Percentiles rank a stretch among this genome's conserved stretches.
These are phyloP conservation scores for Lytechinus variegatus DNA, from an alignment of 35 echinoderm and acorn worm genomes.

Conservation along the genomic window DNA sequence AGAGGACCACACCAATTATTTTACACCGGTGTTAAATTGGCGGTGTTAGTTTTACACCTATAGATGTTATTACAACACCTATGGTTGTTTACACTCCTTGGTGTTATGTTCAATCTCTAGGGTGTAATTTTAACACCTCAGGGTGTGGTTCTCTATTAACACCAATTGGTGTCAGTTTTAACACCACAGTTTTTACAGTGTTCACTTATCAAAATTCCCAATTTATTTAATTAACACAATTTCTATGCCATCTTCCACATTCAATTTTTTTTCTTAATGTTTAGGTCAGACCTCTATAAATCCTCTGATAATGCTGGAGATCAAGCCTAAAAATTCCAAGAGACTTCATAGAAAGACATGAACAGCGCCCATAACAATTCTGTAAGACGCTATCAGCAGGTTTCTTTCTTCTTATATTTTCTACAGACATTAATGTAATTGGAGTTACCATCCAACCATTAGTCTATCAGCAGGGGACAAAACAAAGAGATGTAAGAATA, in stretches of 20 bases:
- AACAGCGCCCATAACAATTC: neutral
- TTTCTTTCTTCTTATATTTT: neutral
- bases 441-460: neutral
- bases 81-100: no score
- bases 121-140: no score
- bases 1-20: no score
- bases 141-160: no score
- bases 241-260: neutral
- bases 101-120: no score
- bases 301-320: neutral
- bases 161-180: no score
- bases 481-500: constrained; percentile 13
- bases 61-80: no score
- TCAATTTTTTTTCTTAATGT: neutral
- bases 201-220: neutral
- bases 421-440: neutral
- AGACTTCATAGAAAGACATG: no score
- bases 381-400: neutral
- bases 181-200: no score
- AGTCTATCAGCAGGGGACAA: neutral
- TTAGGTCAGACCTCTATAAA: neutral
- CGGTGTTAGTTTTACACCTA: no score
- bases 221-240: neutral
- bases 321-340: no score
- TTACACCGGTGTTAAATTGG: no score